Evolutionary conservation across 2,113 vertebrate genomes (phyloP), one percentile per base, ranked within the genome.

Genomic region (Polyodon spathula): DNA sequence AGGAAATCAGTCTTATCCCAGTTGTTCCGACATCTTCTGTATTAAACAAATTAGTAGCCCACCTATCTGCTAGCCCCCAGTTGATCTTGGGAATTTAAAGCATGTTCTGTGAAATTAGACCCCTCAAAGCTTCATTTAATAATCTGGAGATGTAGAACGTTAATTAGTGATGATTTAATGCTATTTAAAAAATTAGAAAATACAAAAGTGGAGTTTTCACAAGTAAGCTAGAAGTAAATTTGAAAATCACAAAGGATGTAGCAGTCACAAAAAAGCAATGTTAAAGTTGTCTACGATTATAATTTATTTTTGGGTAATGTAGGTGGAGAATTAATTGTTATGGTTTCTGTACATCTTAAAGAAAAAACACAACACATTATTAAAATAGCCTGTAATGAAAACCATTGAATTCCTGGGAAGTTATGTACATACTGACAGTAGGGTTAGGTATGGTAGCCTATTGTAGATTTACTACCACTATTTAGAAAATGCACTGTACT

Each of bases 251-350:
- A 50, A 10, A 50, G 48, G 48, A 50, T 37, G 53, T 12, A 16
- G 16, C 37, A 37, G 16, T 27, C 17, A 74, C 76, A 71, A 78
- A 69, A 67, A 75, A 66, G 71, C 73, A 68, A 56, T 6, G 46
- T 6, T 55, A n/a, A n/a, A n/a, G n/a, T n/a, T n/a, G n/a, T n/a
- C n/a, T n/a, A n/a, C n/a, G n/a, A n/a, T n/a, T n/a, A n/a, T n/a
- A n/a, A n/a, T n/a, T n/a, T n/a, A n/a, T n/a, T n/a, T n/a, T 17
- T 55, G 15, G 53, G 8, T 14, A 46, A 8, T 10, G 4, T 27
- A 27, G 27, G 27, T 27, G 3, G 27, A 27, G 1, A 27, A 27
- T 27, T 27, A 3, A 27, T 27, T 27, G 27, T 27, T 27, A 27
- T 3, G 27, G 27, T 27, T 27, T 1, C 27, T 27, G 1, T 27